Percentiles rank a stretch among this genome's conserved stretches.
Conservation (phyloP, 2,113 vertebrate genomes). For the Mobula hypostoma region DNA sequence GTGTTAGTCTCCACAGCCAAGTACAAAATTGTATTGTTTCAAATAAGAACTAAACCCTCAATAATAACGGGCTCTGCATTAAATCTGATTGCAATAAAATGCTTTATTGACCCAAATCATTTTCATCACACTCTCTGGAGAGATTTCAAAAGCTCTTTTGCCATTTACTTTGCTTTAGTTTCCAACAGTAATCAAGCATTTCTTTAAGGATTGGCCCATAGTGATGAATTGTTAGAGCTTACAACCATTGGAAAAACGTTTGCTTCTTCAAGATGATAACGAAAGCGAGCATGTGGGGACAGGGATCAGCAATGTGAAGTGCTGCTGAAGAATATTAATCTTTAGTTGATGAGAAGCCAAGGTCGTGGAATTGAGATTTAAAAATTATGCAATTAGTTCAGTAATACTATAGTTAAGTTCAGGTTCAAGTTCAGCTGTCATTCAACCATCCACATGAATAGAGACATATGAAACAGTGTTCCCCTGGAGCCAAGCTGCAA, state of each 20-base stretch:
- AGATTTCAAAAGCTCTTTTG: conserved; percentile 70
- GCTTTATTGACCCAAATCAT: conserved; percentile 76
- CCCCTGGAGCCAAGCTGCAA: no score
- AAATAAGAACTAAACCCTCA: conserved; percentile 43
- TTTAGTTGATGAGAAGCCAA: neutral
- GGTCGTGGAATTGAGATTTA: neutral
- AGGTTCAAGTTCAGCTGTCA: no score
- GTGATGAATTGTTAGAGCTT: conserved; percentile 54
- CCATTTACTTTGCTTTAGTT: conserved; percentile 67
- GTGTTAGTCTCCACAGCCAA: conserved; percentile 64
- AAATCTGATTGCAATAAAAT: conserved; percentile 49
- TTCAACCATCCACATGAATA: no score
- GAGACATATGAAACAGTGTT: no score
- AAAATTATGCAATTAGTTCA: neutral
- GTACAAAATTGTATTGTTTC: conserved; percentile 66
- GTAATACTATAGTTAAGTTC: neutral
- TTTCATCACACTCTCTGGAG: conserved; percentile 73
- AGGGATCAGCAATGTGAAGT: neutral
- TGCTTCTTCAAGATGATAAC: neutral
- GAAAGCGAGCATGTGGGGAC: neutral
- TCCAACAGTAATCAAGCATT: conserved; percentile 78
- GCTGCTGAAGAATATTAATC: neutral
- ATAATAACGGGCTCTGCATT: conserved; percentile 18
- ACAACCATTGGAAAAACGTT: neutral
- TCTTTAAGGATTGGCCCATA: conserved; percentile 73